Evolutionary conservation across 2,888 invertebrate species (phyloP), one percentile per base, ranked within the genome.

Genomic region (Atherix ibis): DNA sequence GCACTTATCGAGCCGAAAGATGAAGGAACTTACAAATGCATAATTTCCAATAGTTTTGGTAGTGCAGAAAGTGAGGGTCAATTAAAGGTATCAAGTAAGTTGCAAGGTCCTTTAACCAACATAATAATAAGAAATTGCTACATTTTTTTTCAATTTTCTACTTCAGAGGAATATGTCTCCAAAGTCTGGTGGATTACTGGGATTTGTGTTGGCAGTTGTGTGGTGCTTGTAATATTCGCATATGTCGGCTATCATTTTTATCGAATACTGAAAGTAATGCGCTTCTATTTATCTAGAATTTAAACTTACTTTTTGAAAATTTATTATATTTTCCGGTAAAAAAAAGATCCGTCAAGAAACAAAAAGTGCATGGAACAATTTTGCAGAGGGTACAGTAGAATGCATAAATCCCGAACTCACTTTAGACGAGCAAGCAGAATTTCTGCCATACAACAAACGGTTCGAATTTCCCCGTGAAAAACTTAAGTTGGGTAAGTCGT

Each of bases 401-500:
- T 76, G 76, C 36, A 65, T 92, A 14, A 91, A 94, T 62, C 89
- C 89, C 0, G 85, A 88, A 3, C 56, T 91, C 29, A 83, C 84
- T 0, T 69, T 94, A 2, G 84, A 88, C 42, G 91, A 94, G 49
- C 95, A 95, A 64, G 89, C 91, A 0, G 88, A 91, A 47, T 64
- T 91, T n/a, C 61, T 95, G 39, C 91, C 94, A 0, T 95, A 95
- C 45, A 80, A 92, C 53, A 73, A 73, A 44, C 74, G 73, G 43
- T 92, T 83, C 70, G 95, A 95, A 59, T 89, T 94, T 57, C 84
- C 91, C 0, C 66, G 76, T n/a, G 83, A 89, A 14, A 76, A 76
- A 53, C 64, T 95, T 3, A 73, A 71, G 51, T 62, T 88, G 42
- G 87, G 88, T 79, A 64, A 55, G 51, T 8, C 6, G 10, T 8